These are phyloP conservation scores for Neoaliturus tenellus DNA, from an alignment of 2,888 invertebrate species.

Conservation along the genomic window DNA sequence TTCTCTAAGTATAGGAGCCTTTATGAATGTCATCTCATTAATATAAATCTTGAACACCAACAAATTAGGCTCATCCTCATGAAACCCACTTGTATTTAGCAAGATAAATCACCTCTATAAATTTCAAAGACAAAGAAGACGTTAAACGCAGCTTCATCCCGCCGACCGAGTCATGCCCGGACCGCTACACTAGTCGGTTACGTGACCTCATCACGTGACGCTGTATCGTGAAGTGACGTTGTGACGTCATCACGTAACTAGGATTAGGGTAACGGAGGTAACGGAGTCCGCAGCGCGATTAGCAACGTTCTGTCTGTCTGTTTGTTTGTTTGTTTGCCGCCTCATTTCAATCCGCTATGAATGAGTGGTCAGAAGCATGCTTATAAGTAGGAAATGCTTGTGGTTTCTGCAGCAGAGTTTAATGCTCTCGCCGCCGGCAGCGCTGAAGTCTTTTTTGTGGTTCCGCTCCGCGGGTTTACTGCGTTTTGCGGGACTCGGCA, in stretches of 20 bases:
- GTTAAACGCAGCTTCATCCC: background rate
- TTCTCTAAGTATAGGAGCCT: no score
- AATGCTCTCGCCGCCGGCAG: background rate
- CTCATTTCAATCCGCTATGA: conserved; percentile 25
- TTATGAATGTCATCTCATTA: no score
- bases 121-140: no score
- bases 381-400: conserved; percentile 33
- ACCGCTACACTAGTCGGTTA: no score
- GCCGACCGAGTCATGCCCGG: background rate
- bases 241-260: no score
- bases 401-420: background rate
- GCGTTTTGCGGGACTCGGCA: background rate
- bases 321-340: conserved; percentile 21
- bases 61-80: no score
- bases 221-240: background rate
- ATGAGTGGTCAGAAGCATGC: background rate
- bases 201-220: no score
- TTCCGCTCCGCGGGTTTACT: background rate
- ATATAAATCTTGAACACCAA: no score
- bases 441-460: background rate
- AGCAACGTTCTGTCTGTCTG: conserved; percentile 12
- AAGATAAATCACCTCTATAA: no score
- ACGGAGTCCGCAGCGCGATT: conserved; percentile 28
- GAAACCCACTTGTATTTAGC: no score
- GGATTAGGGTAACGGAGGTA: background rate